Percentiles rank a stretch among this genome's conserved stretches.
phyloP scores from a whole-genome alignment of 2,888 invertebrate genomes.

The Napeogenes inachia region DNA sequence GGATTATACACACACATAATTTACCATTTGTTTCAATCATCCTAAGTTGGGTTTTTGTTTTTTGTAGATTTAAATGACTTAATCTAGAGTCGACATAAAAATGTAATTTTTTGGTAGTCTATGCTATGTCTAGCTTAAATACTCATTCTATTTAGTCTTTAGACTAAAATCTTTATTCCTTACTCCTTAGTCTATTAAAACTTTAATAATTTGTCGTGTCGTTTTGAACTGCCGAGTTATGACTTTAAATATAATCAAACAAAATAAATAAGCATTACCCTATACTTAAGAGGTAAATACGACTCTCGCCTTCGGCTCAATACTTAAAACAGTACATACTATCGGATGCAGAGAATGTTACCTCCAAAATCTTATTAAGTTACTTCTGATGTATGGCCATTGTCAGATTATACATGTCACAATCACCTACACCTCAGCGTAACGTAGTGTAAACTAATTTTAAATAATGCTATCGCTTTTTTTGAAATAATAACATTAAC shows the following conservation, averaged over 20 bases:
- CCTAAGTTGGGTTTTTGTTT: too few relatives aligned
- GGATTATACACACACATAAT: too few relatives aligned
- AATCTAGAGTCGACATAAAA: too few relatives aligned
- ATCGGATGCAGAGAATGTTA: background rate
- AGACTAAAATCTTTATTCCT: background rate
- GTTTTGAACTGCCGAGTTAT: background rate
- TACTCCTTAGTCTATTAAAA: background rate
- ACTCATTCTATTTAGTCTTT: background rate
- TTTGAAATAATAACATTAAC: background rate
- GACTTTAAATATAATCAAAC: background rate
- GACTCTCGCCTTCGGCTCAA: background rate
- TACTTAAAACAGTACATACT: background rate
- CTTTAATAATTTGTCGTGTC: slow-evolving; percentile 3
- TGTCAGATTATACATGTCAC: slow-evolving; percentile 6
- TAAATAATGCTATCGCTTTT: background rate
- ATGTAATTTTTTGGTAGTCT: background rate
- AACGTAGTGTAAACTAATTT: slow-evolving; percentile 2
- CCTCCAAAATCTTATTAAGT: background rate
- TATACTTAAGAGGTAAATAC: background rate
- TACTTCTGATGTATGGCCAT: slow-evolving; percentile 1
- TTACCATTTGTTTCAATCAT: too few relatives aligned
- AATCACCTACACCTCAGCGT: background rate
- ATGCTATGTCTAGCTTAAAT: background rate
- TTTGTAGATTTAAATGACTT: too few relatives aligned
- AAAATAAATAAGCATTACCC: slow-evolving; percentile 1